Base-by-base conservation (phyloP, 2,113 vertebrate genomes). In the Synodontis membranacea region DNA sequence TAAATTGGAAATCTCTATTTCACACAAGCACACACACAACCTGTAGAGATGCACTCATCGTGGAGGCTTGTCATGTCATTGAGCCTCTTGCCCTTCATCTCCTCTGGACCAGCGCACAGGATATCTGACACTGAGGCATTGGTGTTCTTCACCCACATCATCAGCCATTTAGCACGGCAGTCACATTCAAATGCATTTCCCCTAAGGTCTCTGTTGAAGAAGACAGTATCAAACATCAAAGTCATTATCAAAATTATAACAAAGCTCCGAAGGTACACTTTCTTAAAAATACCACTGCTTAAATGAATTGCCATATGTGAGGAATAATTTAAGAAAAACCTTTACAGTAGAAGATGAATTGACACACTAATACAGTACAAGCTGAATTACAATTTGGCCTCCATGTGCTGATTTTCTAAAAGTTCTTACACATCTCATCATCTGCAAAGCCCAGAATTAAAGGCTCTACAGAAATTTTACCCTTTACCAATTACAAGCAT, bases 81-180 rank as follows among this genome's bases (percentile, higher is more conserved):
- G 88, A 99, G 96, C 81, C 96, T 96, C 93, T 97, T 97, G 91
- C 96, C 97, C 94, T 97, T 97, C 94, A 98, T 96, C 89, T 97
- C 96, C 83, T 96, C 96, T 0, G 97, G 98, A 17, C 97, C 96
- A 8, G 94, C 92, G 90, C 98, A 99, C 84, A 97, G 89, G 86
- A 96, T 97, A 91, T 99, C 97, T 3, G 97, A 98, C 90, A 99
- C 97, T 17, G 97, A 98, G 91, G 98, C 97, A 84, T 99, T 99
- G 89, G 97, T 99, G 95, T 93, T 97, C 93, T 97, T 98, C 93
- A 99, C 90, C 98, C 98, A 99, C 88, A 92, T 93, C 94, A 98
- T 98, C 92, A 99, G 91, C 98, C 98, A 99, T 93, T 99, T 99
- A 88, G 96, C 96, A 90, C 97, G 96, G 94, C 98, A 99, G 94